Evolutionary conservation across 2,113 vertebrate genomes (phyloP), one percentile per base, ranked within the genome.

Genomic region (Arvicanthis niloticus): DNA sequence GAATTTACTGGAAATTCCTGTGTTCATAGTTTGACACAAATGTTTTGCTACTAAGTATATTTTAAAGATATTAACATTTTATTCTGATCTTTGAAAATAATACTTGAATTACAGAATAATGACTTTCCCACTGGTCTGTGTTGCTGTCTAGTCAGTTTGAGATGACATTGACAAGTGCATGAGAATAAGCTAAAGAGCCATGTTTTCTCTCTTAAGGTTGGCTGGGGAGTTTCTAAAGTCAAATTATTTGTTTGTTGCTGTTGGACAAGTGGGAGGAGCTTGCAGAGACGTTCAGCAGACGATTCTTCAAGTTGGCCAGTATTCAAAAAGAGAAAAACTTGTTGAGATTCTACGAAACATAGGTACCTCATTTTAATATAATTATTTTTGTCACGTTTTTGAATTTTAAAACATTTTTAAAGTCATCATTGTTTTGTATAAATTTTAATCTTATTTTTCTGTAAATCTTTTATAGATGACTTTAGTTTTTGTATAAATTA

Each of bases 221-320:
- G 99, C 99, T 82, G 98, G 97, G 0, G 99, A 99, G 31, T 99
- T 99, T 97, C 98, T 99, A 88, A 99, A 99, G 97, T 42, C 67
- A 0, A 98, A 99, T 93, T 99, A 99, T 86, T 97, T 99, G 92
- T 99, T 99, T 98, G 98, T 99, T 98, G 99, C 99, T 80, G 99
- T 99, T 31, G 99, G 99, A 60, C 98, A 98, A 15, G 99, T 99
- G 93, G 99, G 99, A 7, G 99, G 99, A 97, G 99, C 99, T 45
- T 99, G 99, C 97, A 99, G 98, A 86, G 99, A 99, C 77, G 98
- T 99, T 95, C 99, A 99, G 93, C 99, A 99, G 98, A 98, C 42
- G 0, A 62, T 99, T 88, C 85, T 99, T 86, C 98, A 99, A 96
- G 99, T 99, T 96, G 96, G 98, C 29, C 99, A 99, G 90, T 99